Base-by-base conservation (phyloP, 2,888 invertebrate species). In the Atrina japonica region DNA sequence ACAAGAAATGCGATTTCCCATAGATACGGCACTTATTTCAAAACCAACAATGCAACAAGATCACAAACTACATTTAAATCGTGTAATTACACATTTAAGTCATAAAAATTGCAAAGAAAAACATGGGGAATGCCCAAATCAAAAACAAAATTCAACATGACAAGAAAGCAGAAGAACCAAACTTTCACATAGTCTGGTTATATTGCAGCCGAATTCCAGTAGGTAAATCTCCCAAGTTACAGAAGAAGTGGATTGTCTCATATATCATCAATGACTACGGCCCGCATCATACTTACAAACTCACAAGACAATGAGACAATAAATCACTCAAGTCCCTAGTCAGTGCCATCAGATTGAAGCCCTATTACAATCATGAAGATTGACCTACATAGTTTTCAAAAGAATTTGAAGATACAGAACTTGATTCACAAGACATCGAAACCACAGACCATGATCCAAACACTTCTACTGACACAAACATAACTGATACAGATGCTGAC, bases 301-400 rank as follows among this genome's bases (percentile, higher is more conserved):
- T 71, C 3, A 23, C 50, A 27, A 61, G 35, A 7, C 25, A 43
- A 5, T 9, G 21, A 3, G 40, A 45, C 5, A 50, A 61, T 16
- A 71, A 65, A 47, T 3, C 11, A 1, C 6, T 65, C 1, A 65
- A 45, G 21, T n/a, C 55, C 7, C 30, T 65, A 3, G 25, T 58
- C 14, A 18, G 50, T 59, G 58, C 59, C 16, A 50, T 25, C 23
- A 23, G 58, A 25, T 41, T 66, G 14, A 66, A 66, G 35, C 9
- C 3, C 0, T 56, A 55, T n/a, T 1, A 65, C 45, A 29, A 50
- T 21, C 55, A 27, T 29, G 7, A 1, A 6, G 14, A 43, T n/a
- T 18, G 65, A 5, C 61, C 61, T 18, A 23, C n/a, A 29, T 50
- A 63, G 30, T 16, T 50, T 1, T 14, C 49, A 14, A 16, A 27